These are phyloP conservation scores for Anthopleura sola DNA, from an alignment of 64 coral and sea anemone species.

Conservation along the genomic window DNA sequence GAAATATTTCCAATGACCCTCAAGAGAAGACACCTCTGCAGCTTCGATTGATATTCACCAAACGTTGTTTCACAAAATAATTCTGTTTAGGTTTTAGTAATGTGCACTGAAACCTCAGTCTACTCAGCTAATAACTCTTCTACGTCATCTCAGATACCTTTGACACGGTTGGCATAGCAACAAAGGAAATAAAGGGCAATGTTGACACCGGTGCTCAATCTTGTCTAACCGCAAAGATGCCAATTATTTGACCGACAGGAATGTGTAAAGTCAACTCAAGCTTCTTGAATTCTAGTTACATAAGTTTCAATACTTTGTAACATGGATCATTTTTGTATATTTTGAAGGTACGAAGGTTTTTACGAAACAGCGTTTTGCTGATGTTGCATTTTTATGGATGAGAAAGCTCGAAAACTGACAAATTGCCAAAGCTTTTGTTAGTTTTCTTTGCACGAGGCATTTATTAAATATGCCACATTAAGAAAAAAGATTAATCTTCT, in stretches of 20 bases:
- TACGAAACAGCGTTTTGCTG: neutral
- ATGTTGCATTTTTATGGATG: neutral
- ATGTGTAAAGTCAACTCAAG: neutral
- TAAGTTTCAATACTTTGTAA: neutral
- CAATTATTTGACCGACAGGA: conserved; percentile 1
- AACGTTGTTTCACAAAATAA: neutral
- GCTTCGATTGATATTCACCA: neutral
- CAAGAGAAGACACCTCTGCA: neutral
- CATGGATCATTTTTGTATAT: neutral
- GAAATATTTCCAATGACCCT: neutral
- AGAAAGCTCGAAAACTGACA: neutral
- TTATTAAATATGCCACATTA: neutral
- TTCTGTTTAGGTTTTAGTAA: neutral
- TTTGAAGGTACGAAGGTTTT: neutral
- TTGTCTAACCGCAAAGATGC: conserved; percentile 3
- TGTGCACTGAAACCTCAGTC: neutral
- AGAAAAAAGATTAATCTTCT: neutral
- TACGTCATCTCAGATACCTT: conserved; percentile 15
- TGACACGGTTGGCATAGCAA: conserved; percentile 20
- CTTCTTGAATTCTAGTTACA: neutral
- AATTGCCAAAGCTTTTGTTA: conserved; percentile 9
- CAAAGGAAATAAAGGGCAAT: neutral
- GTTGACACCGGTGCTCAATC: neutral
- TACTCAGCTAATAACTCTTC: neutral
- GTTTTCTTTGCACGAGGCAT: neutral